Evolutionary conservation across 2,888 invertebrate species (phyloP).

Genomic region (Trimorus sp.): DNA sequence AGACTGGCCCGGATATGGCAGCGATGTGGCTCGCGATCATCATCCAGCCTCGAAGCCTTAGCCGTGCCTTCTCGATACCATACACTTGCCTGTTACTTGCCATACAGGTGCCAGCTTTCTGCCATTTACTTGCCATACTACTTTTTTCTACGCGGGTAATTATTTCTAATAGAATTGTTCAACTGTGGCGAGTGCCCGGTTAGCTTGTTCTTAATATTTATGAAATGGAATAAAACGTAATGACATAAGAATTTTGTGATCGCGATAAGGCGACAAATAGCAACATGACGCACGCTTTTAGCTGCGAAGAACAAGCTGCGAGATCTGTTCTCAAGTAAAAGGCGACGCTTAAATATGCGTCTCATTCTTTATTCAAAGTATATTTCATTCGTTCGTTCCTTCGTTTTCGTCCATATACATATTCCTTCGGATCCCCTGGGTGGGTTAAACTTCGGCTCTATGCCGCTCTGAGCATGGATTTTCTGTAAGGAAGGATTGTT

Average conservation of each 20-base stretch:
- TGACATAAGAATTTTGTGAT: slow-evolving; percentile 30
- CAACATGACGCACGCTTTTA: slow-evolving; percentile 30
- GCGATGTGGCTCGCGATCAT: too few relatives aligned
- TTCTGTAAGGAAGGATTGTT: slow-evolving; percentile 62
- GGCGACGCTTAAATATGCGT: slow-evolving; percentile 76
- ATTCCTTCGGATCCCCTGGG: slow-evolving; percentile 68
- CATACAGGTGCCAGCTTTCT: too few relatives aligned
- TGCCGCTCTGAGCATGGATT: slow-evolving; percentile 61
- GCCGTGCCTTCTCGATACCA: too few relatives aligned
- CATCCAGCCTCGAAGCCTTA: too few relatives aligned
- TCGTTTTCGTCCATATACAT: slow-evolving; percentile 73
- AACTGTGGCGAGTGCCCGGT: too few relatives aligned
- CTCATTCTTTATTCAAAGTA: slow-evolving; percentile 79
- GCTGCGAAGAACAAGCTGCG: slow-evolving; percentile 25
- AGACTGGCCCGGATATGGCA: too few relatives aligned
- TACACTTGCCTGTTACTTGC: too few relatives aligned
- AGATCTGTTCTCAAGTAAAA: slow-evolving; percentile 53
- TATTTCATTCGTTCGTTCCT: slow-evolving; percentile 78
- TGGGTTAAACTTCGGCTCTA: slow-evolving; percentile 68
- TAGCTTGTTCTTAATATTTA: slow-evolving; percentile 22
- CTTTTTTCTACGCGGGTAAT: too few relatives aligned
- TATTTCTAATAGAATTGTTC: too few relatives aligned
- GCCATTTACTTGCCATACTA: too few relatives aligned
- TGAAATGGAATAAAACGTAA: slow-evolving; percentile 24
- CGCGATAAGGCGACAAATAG: slow-evolving; percentile 51